These are phyloP conservation scores for Chloroceryle inda DNA, from an alignment of 2,797 vertebrate genomes.

Conservation along the genomic window DNA sequence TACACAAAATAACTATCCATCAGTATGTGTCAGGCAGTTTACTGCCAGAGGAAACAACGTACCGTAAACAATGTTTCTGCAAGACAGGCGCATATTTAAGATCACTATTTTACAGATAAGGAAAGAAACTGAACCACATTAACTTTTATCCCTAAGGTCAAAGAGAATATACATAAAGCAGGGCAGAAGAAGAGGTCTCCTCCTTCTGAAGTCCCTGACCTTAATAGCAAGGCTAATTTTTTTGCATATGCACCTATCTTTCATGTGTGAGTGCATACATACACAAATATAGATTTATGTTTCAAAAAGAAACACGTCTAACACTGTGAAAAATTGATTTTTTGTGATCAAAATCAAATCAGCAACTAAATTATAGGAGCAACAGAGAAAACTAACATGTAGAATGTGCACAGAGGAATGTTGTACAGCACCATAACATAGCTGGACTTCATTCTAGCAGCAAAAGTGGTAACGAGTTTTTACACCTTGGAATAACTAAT, in stretches of 20 bases:
- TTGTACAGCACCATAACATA: neutral
- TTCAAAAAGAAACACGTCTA: neutral
- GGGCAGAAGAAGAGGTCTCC: neutral
- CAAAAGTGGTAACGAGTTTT: neutral
- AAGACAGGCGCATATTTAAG: neutral
- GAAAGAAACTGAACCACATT: neutral
- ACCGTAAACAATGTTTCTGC: neutral
- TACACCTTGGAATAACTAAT: neutral
- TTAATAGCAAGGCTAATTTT: neutral
- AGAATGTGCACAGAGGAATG: neutral
- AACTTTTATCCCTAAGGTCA: neutral
- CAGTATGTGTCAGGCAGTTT: neutral
- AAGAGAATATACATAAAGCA: neutral
- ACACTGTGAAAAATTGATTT: neutral
- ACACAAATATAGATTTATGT: neutral
- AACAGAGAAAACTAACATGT: neutral
- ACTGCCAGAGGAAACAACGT: slow-evolving; percentile 5
- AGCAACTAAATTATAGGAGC: neutral
- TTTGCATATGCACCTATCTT: neutral
- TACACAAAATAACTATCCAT: neutral
- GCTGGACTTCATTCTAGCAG: neutral
- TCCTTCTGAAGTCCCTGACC: neutral
- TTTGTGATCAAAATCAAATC: neutral
- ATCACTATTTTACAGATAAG: neutral
- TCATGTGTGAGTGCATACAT: neutral